Evolutionary conservation across 2,888 invertebrate species (phyloP), one percentile per base, ranked within the genome.

Genomic region (Salticus scenicus): DNA sequence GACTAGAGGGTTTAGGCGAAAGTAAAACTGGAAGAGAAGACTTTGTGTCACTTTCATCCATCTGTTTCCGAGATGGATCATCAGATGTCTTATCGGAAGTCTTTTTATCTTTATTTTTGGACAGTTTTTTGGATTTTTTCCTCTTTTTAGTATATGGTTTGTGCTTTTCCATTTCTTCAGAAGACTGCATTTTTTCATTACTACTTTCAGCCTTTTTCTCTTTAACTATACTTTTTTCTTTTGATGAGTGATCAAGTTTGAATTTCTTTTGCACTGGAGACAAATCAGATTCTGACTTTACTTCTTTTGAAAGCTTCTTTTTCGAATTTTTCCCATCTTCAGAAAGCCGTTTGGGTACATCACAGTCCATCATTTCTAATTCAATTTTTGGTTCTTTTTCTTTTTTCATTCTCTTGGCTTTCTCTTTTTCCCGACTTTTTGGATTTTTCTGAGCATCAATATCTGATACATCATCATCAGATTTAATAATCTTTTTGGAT

Each of bases 181-280:
- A 69, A 14, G 80, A 47, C 57, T 76, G 81, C 70, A 75, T 82
- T 74, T 77, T 86, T 64, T 78, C 78, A 69, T 41, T 42, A 28
- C 47, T 27, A 41, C 74, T 79, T 30, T 83, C 88, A 64, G 42
- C 30, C 42, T 81, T 87, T 51, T 63, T 78, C 27, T 89, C 12
- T 90, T 90, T 89, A 90, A 90, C 14, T 27, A 30, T n/a, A 17
- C n/a, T 20, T 24, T 81, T 75, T 69, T 79, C 76, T 57, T 77
- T 83, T 24, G 12, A 20, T 10, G 63, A 1, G 51, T 73, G 73
- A 2, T 82, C 78, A 14, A 64, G 17, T 69, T 85, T 79, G 12
- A 74, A 41, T 31, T 85, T 85, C 27, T 79, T 85, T 57, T 79
- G 78, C 27, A 24, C 72, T 14, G 80, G 37, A 30, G 31, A 24